These are phyloP conservation scores for Troides oblongomaculatus DNA, from an alignment of 2,888 invertebrate species.

Conservation along the genomic window DNA sequence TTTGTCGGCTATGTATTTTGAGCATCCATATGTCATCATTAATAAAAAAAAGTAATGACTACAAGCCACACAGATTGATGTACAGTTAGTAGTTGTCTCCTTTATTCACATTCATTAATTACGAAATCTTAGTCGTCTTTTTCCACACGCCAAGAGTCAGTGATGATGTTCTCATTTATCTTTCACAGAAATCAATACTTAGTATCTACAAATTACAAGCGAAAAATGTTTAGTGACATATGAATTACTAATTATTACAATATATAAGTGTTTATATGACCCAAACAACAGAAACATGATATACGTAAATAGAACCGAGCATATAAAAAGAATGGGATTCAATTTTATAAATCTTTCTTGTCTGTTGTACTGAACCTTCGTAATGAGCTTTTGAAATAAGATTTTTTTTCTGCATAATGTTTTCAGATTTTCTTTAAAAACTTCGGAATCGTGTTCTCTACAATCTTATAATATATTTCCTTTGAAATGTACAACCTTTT, in stretches of 20 bases:
- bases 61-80: too few species aligned
- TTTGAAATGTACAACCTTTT: neutral
- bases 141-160: too few species aligned
- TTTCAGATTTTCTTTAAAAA: neutral
- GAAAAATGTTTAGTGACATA: too few species aligned
- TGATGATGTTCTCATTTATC: too few species aligned
- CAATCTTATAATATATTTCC: neutral
- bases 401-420: neutral
- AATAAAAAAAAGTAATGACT: too few species aligned
- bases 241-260: too few species aligned
- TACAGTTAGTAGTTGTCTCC: neutral
- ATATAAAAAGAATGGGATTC: neutral
- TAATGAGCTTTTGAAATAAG: constrained; percentile 2
- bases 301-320: neutral
- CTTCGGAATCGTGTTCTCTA: neutral
- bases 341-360: constrained; percentile 4
- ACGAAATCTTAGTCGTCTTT: too few species aligned
- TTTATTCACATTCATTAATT: neutral
- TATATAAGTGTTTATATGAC: neutral
- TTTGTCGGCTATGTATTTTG: too few species aligned
- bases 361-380: neutral
- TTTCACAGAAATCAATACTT: too few species aligned
- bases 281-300: neutral
- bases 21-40: too few species aligned
- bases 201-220: too few species aligned